Evolutionary conservation across 2,113 vertebrate genomes (phyloP).

Genomic region (Hylia prasina): DNA sequence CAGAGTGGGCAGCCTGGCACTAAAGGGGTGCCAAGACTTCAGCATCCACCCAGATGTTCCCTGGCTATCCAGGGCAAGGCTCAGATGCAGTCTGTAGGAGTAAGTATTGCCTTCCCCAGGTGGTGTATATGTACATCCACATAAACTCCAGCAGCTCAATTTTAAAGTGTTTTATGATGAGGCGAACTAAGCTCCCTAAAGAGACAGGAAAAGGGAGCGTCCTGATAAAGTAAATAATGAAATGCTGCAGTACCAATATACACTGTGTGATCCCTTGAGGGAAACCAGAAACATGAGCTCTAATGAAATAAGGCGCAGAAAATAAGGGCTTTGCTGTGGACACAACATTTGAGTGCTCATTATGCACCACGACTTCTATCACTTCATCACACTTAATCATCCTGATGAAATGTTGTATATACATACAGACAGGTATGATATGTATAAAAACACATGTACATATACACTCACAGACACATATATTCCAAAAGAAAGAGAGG

Average conservation of each 20-base stretch:
- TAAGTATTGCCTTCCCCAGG: not conserved
- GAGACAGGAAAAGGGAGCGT: not conserved
- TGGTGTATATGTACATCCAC: not conserved
- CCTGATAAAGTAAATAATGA: slow-evolving; percentile 54
- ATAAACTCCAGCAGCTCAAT: not conserved
- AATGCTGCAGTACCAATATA: slow-evolving; percentile 1
- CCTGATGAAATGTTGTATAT: not conserved
- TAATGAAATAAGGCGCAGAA: slow-evolving; percentile 19
- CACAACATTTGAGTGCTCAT: not conserved
- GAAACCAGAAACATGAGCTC: not conserved
- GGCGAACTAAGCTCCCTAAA: not conserved
- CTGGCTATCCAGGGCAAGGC: not conserved
- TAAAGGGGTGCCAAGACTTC: fast-evolving
- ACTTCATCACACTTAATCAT: not conserved
- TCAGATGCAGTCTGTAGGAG: not conserved
- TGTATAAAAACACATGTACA: not conserved
- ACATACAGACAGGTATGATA: not conserved
- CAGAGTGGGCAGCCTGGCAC: not conserved
- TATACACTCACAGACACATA: not conserved
- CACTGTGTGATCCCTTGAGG: not conserved
- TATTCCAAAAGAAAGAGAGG: not conserved
- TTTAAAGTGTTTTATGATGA: slow-evolving; percentile 7
- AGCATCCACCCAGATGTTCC: not conserved
- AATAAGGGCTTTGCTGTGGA: not conserved
- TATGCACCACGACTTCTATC: not conserved